A percentile compares a stretch with the other conserved stretches of the same genome.
Conservation (phyloP, 2,113 vertebrate genomes). For the Triplophysa rosa region DNA sequence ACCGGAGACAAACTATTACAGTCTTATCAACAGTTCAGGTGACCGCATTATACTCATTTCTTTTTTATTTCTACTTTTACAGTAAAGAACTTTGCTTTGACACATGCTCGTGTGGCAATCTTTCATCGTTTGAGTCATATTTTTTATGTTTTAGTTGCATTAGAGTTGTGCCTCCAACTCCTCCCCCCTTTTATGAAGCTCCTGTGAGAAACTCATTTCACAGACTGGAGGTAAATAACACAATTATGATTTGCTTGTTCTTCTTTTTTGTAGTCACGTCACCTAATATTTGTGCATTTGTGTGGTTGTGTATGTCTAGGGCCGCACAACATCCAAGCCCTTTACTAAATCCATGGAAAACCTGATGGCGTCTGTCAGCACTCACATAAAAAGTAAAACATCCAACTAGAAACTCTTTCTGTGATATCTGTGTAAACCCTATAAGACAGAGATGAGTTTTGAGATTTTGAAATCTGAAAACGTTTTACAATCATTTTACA, state of each 20-base stretch:
- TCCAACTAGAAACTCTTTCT: too few relatives aligned
- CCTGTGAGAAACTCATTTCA: constrained; percentile 26
- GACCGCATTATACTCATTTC: background rate
- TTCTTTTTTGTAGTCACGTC: background rate
- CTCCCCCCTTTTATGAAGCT: constrained; percentile 78
- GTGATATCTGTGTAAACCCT: too few relatives aligned
- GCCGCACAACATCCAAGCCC: constrained; percentile 68
- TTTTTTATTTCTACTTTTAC: too few relatives aligned
- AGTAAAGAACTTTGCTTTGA: too few relatives aligned
- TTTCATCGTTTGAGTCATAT: background rate
- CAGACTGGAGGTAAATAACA: constrained; percentile 68
- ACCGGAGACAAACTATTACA: constrained; percentile 81
- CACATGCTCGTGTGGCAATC: too few relatives aligned
- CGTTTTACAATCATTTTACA: too few relatives aligned
- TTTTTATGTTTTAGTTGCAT: constrained; percentile 76
- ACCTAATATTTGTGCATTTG: background rate
- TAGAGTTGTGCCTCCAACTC: constrained; percentile 88
- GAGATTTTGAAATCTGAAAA: too few relatives aligned
- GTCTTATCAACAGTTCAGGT: constrained; percentile 82
- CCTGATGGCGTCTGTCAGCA: constrained; percentile 80
- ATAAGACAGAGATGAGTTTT: too few relatives aligned
- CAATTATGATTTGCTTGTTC: background rate
- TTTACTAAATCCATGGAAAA: constrained; percentile 90
- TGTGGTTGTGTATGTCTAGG: constrained; percentile 68
- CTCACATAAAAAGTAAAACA: constrained; percentile 86